A percentile compares a stretch with the other conserved stretches of the same genome.
Evolutionary conservation across 30 jellyfish, hydroid and myxozoan species (phyloP).

Genomic region (Calvadosia cruxmelitensis): DNA sequence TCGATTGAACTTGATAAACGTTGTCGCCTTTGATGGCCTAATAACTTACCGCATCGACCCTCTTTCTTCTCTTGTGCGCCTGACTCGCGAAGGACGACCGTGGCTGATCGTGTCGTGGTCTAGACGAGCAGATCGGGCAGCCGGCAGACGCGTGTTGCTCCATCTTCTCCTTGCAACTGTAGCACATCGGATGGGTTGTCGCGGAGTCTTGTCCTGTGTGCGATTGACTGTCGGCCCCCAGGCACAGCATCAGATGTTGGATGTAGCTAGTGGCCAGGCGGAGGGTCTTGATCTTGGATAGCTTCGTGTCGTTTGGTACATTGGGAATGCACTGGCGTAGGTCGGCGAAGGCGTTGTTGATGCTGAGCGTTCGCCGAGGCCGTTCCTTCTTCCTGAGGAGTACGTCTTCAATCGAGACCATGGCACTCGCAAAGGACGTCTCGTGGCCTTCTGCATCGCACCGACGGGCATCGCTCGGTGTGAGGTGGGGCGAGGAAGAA

Average conservation of each 20-base stretch:
- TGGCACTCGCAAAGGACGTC: no score
- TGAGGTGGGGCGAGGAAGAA: no score
- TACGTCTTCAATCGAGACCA: no score
- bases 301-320: conserved; percentile 61
- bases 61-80: no score
- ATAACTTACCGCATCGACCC: no score
- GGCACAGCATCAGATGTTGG: conserved; percentile 50
- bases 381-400: no score
- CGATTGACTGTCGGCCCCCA: conserved; percentile 25
- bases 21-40: no score
- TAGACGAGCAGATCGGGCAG: neutral
- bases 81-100: no score
- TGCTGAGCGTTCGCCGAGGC: conserved; percentile 55
- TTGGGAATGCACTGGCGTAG: conserved; percentile 73
- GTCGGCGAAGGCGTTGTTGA: conserved; percentile 63
- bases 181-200: neutral
- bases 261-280: conserved; percentile 73
- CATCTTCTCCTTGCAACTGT: neutral
- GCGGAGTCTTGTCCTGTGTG: neutral
- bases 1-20: no score
- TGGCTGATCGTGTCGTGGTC: neutral
- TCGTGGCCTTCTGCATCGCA: no score
- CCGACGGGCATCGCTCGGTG: no score
- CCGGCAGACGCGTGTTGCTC: neutral
- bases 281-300: conserved; percentile 59